A percentile compares a stretch with the other conserved stretches of the same genome.
These are phyloP conservation scores for Haliclona indistincta DNA, from an alignment of 37 sponge, comb jelly and placozoan species.

Conservation along the genomic window DNA sequence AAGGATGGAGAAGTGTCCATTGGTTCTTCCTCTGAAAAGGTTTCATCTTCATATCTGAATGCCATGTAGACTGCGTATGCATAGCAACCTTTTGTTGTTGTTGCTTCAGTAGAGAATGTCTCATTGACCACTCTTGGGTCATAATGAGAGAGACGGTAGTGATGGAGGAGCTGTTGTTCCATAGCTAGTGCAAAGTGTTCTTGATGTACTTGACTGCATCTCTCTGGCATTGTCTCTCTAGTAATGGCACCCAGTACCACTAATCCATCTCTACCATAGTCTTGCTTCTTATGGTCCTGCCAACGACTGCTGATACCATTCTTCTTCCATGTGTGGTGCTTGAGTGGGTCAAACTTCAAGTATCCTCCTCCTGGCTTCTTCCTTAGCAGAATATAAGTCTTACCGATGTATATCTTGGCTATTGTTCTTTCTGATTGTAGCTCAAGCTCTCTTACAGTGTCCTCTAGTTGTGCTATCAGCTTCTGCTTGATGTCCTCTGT, in stretches of 20 bases:
- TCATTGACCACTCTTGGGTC: constrained; percentile 4
- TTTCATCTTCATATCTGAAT: no score
- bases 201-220: no score
- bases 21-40: no score
- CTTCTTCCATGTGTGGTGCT: constrained; percentile 2
- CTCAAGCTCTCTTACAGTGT: not conserved
- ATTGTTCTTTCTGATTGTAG: not conserved
- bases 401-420: constrained; percentile 4
- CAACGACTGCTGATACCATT: not conserved
- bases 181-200: not conserved
- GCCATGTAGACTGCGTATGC: not conserved
- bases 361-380: not conserved
- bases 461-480: not conserved
- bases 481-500: not conserved
- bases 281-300: not conserved
- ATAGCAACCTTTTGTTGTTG: not conserved
- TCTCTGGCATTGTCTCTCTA: not conserved
- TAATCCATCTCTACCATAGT: constrained; percentile 6
- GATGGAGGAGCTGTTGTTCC: constrained; percentile 6
- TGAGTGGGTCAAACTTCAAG: not conserved
- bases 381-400: not conserved
- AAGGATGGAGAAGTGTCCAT: no score
- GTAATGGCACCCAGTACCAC: not conserved
- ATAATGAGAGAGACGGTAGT: not conserved
- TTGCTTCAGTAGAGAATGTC: not conserved